Evolutionary conservation across 2,797 vertebrate genomes (phyloP).

Genomic region (Scarus forsteni): DNA sequence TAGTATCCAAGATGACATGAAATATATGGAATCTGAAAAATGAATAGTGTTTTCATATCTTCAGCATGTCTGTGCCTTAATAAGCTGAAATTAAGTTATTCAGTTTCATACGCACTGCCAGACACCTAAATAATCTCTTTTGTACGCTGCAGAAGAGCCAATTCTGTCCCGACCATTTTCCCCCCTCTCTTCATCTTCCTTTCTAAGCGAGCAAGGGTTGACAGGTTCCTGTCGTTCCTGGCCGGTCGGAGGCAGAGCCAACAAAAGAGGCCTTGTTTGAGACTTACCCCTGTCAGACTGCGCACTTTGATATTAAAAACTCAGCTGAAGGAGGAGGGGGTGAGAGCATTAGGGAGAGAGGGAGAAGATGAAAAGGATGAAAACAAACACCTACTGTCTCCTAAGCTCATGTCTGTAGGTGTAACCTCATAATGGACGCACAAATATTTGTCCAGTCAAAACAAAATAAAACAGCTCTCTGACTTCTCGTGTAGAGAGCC

Average conservation of each 20-base stretch:
- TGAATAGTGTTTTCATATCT: constrained; percentile 72
- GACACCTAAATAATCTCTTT: constrained; percentile 78
- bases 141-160: constrained; percentile 68
- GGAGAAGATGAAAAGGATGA: constrained; percentile 77
- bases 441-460: constrained; percentile 88
- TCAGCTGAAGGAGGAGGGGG: constrained; percentile 46
- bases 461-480: constrained; percentile 83
- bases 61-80: constrained; percentile 64
- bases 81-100: constrained; percentile 86
- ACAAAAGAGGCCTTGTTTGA: constrained; percentile 77
- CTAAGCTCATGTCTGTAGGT: constrained; percentile 82
- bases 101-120: constrained; percentile 80
- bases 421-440: constrained; percentile 83
- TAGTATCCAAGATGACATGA: constrained; percentile 62
- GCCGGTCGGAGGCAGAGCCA: constrained; percentile 71
- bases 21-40: constrained; percentile 76
- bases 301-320: constrained; percentile 86
- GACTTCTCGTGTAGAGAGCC: constrained; percentile 68
- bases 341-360: constrained; percentile 19
- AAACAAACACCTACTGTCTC: constrained; percentile 86
- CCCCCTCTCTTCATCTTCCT: constrained; percentile 70
- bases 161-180: constrained; percentile 58
- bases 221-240: constrained; percentile 76
- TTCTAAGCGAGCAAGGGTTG: constrained; percentile 76
- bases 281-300: constrained; percentile 78